Conservation (phyloP, 2,888 invertebrate species). For the Temnothorax ravouxi region DNA sequence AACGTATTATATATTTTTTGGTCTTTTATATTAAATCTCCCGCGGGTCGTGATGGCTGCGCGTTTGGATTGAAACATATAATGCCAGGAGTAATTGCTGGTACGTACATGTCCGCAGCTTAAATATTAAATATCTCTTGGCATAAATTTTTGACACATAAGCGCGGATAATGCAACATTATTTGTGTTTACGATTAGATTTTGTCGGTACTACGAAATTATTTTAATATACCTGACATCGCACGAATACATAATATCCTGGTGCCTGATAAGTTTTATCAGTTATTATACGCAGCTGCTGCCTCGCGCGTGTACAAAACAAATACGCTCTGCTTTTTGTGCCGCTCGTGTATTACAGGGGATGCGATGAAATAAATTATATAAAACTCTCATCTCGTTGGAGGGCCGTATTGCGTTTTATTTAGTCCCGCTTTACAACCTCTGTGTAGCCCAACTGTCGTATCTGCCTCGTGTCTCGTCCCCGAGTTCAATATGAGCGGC, state of each 20-base stretch:
- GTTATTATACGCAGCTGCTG: conserved; percentile 32
- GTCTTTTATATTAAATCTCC: not conserved
- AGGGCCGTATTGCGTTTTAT: conserved; percentile 53
- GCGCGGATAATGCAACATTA: not conserved
- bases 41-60: not conserved
- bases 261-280: conserved; percentile 23
- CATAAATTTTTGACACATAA: not conserved
- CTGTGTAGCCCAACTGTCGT: conserved; percentile 42
- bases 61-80: not conserved
- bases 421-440: conserved; percentile 51
- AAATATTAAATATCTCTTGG: not conserved
- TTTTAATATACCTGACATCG: conserved; percentile 19
- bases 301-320: conserved; percentile 33
- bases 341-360: not conserved
- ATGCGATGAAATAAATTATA: conserved; percentile 52
- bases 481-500: conserved; percentile 58
- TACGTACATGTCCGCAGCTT: not conserved
- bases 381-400: conserved; percentile 35
- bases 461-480: conserved; percentile 54
- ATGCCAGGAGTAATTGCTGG: not conserved
- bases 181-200: not conserved
- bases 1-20: not conserved
- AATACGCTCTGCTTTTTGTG: conserved; percentile 31
- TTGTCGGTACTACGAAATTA: not conserved
- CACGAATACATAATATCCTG: not conserved